Evolutionary conservation across 2,888 invertebrate species (phyloP).

Genomic region (Listrodromus nycthemerus): DNA sequence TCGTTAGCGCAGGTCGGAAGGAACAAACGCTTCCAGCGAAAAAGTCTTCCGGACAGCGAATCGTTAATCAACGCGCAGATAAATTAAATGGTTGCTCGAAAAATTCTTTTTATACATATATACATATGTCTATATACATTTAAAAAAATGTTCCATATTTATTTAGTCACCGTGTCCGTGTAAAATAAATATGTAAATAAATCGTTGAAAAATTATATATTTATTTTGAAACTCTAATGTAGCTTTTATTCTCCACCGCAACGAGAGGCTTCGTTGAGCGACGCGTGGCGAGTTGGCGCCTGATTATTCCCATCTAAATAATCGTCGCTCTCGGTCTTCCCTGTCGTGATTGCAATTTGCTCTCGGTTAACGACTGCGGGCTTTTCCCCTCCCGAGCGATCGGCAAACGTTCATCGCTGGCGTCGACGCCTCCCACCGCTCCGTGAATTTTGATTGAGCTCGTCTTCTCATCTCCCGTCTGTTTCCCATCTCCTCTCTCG

Average conservation of each 20-base stretch:
- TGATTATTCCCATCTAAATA: conserved; percentile 63
- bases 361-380: conserved; percentile 12
- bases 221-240: background rate
- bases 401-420: conserved; percentile 49
- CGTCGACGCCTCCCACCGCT: conserved; percentile 53
- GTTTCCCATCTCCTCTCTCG: conserved; percentile 46
- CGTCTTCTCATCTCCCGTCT: conserved; percentile 18
- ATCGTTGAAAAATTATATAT: background rate
- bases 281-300: conserved; percentile 65
- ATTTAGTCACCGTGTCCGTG: no score
- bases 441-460: conserved; percentile 52
- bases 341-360: conserved; percentile 51
- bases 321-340: conserved; percentile 45
- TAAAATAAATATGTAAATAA: no score
- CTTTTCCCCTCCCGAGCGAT: conserved; percentile 27
- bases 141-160: no score
- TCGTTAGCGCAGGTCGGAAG: no score
- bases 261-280: conserved; percentile 1
- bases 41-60: no score
- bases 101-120: no score
- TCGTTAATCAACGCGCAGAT: no score
- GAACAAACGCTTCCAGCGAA: no score
- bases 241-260: background rate
- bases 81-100: no score
- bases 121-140: no score